A percentile compares a stretch with the other conserved stretches of the same genome.
These are phyloP conservation scores for Pao palembangensis DNA, from an alignment of 2,113 vertebrate species.

Conservation along the genomic window DNA sequence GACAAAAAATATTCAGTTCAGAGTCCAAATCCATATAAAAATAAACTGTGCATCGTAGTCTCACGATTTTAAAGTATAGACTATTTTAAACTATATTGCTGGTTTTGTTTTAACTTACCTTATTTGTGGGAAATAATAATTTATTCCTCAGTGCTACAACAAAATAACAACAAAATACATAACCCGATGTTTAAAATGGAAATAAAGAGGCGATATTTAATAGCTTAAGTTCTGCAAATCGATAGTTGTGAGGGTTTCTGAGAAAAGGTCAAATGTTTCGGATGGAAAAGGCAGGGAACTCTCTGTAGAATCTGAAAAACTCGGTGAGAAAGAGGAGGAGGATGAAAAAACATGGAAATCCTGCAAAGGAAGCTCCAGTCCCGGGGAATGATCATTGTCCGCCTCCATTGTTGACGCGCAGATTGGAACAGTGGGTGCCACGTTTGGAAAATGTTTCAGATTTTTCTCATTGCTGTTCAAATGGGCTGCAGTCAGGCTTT, in stretches of 20 bases:
- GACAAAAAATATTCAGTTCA: constrained; percentile 85
- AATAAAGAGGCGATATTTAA: constrained; percentile 63
- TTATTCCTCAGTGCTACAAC: constrained; percentile 54
- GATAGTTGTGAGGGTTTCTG: constrained; percentile 93
- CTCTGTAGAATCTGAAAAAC: constrained; percentile 85
- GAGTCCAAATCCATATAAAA: constrained; percentile 81
- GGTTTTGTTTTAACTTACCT: constrained; percentile 73
- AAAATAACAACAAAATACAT: constrained; percentile 28
- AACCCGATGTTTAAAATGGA: background rate
- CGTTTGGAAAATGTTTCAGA: constrained; percentile 92
- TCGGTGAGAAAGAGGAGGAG: constrained; percentile 89
- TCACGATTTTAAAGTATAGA: constrained; percentile 62
- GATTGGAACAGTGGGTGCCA: constrained; percentile 88
- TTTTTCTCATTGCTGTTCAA: constrained; percentile 95
- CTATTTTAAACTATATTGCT: constrained; percentile 6
- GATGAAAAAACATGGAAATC: constrained; percentile 88
- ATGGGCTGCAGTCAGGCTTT: constrained; percentile 81
- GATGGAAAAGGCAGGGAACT: constrained; percentile 87
- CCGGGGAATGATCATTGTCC: constrained; percentile 89
- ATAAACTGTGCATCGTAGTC: constrained; percentile 75
- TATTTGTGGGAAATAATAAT: constrained; percentile 66
- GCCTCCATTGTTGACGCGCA: constrained; percentile 90
- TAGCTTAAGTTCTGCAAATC: constrained; percentile 94
- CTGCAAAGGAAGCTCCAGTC: constrained; percentile 87
- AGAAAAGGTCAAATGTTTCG: constrained; percentile 95